These are phyloP conservation scores for Hyla sarda DNA, from an alignment of 2,113 vertebrate genomes.

Conservation along the genomic window DNA sequence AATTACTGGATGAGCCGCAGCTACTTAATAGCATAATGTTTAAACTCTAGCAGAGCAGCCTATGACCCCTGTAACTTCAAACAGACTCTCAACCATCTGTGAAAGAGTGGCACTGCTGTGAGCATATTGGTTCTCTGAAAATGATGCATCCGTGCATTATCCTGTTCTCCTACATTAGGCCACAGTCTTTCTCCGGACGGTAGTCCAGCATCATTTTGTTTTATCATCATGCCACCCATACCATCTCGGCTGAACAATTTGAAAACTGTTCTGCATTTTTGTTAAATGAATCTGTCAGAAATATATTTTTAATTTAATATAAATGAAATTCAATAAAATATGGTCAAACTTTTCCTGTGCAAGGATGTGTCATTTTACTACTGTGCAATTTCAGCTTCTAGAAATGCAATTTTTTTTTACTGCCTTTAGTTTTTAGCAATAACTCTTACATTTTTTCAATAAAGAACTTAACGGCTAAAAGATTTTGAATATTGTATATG, in stretches of 20 bases:
- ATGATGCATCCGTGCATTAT: background rate
- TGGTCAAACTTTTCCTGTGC: conserved; percentile 70
- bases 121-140: background rate
- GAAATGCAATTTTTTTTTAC: no score
- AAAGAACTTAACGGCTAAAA: no score
- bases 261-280: conserved; percentile 97
- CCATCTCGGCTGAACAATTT: conserved; percentile 86
- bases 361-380: background rate
- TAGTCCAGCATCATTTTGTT: conserved; percentile 73
- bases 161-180: conserved; percentile 19
- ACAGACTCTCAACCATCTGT: conserved; percentile 35
- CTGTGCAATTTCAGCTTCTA: background rate
- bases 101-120: conserved; percentile 19
- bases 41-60: background rate
- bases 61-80: conserved; percentile 36
- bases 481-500: no score
- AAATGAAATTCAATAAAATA: conserved; percentile 99
- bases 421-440: no score
- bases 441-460: no score
- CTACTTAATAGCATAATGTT: conserved; percentile 31
- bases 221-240: conserved; percentile 70
- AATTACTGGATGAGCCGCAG: conserved; percentile 26
- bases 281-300: conserved; percentile 99
- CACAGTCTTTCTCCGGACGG: conserved; percentile 65
- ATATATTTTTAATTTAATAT: conserved; percentile 99